Evolutionary conservation across 2,113 vertebrate species (phyloP).

Genomic region (Amblyopsis rosae): DNA sequence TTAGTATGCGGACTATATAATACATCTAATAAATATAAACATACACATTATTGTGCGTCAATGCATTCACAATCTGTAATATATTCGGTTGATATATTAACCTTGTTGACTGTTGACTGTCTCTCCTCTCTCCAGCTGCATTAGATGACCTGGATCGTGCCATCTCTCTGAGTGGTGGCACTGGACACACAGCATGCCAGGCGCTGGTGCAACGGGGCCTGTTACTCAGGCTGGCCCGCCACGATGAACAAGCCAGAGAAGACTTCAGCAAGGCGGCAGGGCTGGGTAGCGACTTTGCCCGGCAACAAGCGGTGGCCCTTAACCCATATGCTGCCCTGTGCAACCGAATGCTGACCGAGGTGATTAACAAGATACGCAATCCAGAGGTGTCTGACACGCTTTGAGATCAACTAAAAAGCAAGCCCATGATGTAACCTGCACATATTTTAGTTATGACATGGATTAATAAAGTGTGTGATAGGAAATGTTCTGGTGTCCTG

Average conservation of each 20-base stretch:
- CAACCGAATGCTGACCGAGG: slow-evolving; percentile 90
- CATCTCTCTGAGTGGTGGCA: slow-evolving; percentile 78
- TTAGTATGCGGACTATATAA: too few relatives aligned
- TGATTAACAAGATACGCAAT: slow-evolving; percentile 81
- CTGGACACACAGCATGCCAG: slow-evolving; percentile 81
- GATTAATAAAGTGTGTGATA: neutral
- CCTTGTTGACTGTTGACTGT: slow-evolving; percentile 1
- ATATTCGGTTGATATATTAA: neutral
- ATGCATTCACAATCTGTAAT: too few relatives aligned
- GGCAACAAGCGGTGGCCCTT: slow-evolving; percentile 82
- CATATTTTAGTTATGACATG: neutral
- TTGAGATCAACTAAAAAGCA: neutral
- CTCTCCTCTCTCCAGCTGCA: slow-evolving; percentile 76
- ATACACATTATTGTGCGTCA: too few relatives aligned
- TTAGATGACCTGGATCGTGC: slow-evolving; percentile 84
- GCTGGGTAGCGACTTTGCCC: slow-evolving; percentile 89
- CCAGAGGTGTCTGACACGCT: slow-evolving; percentile 47
- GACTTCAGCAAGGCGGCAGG: slow-evolving; percentile 83
- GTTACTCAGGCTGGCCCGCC: slow-evolving; percentile 75
- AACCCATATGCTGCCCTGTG: slow-evolving; percentile 95
- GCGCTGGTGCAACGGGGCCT: slow-evolving; percentile 89
- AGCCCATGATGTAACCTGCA: neutral
- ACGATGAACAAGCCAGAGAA: slow-evolving; percentile 75
- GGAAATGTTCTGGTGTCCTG: slow-evolving; percentile 28
- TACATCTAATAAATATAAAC: too few relatives aligned